Percentiles rank a stretch among this genome's conserved stretches.
Evolutionary conservation across 2,113 vertebrate genomes (phyloP).

Genomic region (Zosterops borbonicus): DNA sequence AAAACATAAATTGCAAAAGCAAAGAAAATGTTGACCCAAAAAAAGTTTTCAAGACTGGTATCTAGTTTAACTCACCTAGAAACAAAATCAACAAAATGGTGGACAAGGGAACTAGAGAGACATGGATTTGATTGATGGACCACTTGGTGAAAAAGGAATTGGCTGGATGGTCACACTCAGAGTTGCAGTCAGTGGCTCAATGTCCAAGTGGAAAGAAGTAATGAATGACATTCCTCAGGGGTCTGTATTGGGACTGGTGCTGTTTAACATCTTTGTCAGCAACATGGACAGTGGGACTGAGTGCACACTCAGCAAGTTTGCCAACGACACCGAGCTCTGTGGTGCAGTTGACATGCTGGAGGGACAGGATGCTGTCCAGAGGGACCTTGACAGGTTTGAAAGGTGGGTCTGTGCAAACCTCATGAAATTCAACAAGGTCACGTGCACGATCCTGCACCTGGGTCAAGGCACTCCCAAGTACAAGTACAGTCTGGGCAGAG

Average conservation of each 20-base stretch:
- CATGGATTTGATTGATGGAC: neutral
- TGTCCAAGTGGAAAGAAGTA: neutral
- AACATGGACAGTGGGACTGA: neutral
- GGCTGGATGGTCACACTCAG: neutral
- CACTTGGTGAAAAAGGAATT: neutral
- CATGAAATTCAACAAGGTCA: neutral
- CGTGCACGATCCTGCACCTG: neutral
- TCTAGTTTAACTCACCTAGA: constrained; percentile 17
- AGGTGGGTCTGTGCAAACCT: neutral
- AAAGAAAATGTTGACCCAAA: neutral
- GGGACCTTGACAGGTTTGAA: neutral
- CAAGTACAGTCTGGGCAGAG: neutral
- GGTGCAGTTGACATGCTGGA: neutral
- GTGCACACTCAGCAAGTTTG: neutral
- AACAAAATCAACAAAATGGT: neutral
- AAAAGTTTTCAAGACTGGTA: neutral
- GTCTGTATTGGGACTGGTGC: neutral
- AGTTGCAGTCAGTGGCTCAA: neutral
- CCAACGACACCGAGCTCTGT: neutral
- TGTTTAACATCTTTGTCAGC: neutral
- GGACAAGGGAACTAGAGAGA: neutral
- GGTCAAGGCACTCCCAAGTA: neutral
- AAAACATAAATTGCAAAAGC: neutral
- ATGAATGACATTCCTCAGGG: neutral
- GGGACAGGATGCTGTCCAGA: neutral